These are phyloP conservation scores for Hemitrygon akajei DNA, from an alignment of 2,797 vertebrate genomes.

Conservation along the genomic window DNA sequence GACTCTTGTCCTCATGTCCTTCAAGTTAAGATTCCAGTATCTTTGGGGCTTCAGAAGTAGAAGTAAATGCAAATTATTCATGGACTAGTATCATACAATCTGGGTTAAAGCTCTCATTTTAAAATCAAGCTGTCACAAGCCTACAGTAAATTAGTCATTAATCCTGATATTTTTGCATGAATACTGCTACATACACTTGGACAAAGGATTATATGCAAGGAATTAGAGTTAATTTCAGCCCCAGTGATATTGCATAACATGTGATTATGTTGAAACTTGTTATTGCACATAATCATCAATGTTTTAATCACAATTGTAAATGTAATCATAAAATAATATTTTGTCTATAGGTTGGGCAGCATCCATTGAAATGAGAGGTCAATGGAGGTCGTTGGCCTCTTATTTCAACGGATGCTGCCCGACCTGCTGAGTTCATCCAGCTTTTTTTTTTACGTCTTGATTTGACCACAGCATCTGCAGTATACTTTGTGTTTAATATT, in stretches of 20 bases:
- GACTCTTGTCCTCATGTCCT: background rate
- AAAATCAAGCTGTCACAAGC: background rate
- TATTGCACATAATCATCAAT: background rate
- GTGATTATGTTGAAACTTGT: background rate
- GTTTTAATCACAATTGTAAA: background rate
- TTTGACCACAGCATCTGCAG: too few relatives aligned
- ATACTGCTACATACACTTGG: background rate
- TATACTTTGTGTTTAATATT: too few relatives aligned
- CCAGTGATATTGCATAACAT: background rate
- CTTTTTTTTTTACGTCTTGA: too few relatives aligned
- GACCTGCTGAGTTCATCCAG: too few relatives aligned
- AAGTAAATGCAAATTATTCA: background rate
- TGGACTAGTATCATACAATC: background rate
- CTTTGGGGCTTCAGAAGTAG: background rate
- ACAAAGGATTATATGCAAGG: background rate
- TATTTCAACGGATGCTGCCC: too few relatives aligned
- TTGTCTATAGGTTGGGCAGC: too few relatives aligned
- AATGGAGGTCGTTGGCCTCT: too few relatives aligned
- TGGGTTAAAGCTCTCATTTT: background rate
- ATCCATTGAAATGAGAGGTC: too few relatives aligned
- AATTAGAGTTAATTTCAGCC: background rate
- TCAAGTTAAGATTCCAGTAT: background rate
- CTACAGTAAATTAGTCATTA: background rate
- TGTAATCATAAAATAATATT: background rate
- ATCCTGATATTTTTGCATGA: background rate